Evolutionary conservation across 1,140 invertebrate genomes (phyloP).

Genomic region (Schlechtendalia chinensis): DNA sequence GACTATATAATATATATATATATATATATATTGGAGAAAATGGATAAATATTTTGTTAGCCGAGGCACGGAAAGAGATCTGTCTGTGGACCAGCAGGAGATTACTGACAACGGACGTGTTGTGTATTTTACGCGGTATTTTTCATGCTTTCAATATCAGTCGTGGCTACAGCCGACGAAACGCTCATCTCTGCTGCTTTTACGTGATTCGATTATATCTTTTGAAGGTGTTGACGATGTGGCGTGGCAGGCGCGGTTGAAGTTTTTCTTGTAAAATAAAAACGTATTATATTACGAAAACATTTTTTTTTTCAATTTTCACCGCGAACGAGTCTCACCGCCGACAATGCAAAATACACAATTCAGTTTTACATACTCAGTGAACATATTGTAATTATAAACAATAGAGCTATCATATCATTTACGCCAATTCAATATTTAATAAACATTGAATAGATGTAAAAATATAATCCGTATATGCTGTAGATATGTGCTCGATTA

Average conservation of each 20-base stretch:
- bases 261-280: not conserved
- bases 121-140: constrained; percentile 11
- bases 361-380: no score
- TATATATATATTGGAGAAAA: not conserved
- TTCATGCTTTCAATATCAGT: constrained; percentile 20
- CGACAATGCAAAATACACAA: no score
- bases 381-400: no score
- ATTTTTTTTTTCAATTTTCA: no score
- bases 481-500: no score
- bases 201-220: constrained; percentile 27
- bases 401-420: no score
- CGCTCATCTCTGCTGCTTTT: not conserved
- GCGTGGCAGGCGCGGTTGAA: no score
- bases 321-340: no score
- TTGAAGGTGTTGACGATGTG: no score
- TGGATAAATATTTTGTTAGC: constrained; percentile 15
- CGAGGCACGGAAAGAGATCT: not conserved
- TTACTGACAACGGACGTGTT: constrained; percentile 35
- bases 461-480: no score
- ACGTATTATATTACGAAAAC: not conserved
- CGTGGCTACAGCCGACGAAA: not conserved
- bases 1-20: not conserved
- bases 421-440: no score
- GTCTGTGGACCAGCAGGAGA: not conserved
- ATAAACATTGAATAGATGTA: no score